phyloP scores from a whole-genome alignment of 2,113 vertebrate genomes.

The Rattus norvegicus region DNA sequence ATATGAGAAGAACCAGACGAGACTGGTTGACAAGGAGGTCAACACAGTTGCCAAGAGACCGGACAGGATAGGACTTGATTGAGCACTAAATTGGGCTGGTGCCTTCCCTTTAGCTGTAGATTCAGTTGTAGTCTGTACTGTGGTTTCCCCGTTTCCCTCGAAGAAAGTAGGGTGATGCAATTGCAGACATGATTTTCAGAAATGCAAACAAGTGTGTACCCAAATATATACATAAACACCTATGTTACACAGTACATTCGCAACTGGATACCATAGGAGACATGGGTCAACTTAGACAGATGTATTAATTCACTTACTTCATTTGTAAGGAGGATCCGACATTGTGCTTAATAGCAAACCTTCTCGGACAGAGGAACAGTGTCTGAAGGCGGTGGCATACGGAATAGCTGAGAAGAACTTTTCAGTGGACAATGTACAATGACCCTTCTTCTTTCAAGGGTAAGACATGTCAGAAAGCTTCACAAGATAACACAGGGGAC shows the following conservation, averaged over 20 bases:
- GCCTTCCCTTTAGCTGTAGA: constrained; percentile 54
- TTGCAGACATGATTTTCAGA: constrained; percentile 61
- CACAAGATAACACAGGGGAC: not conserved
- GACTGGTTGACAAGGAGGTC: constrained; percentile 50
- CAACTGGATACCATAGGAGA: not conserved
- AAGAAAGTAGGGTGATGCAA: constrained; percentile 67
- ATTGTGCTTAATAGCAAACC: constrained; percentile 21
- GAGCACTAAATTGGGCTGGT: constrained; percentile 59
- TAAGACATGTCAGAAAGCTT: constrained; percentile 3
- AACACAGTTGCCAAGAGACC: constrained; percentile 45
- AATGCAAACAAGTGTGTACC: not conserved
- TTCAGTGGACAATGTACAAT: not conserved
- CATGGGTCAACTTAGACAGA: not conserved
- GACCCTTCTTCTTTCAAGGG: constrained; percentile 17
- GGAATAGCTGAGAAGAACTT: not conserved
- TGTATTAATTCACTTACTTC: constrained; percentile 1
- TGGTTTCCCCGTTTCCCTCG: constrained; percentile 55
- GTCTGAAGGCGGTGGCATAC: constrained; percentile 27
- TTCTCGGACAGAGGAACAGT: constrained; percentile 30
- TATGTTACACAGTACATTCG: not conserved
- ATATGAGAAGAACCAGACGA: constrained; percentile 49
- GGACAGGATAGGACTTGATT: constrained; percentile 59
- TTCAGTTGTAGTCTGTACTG: constrained; percentile 61
- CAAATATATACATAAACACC: not conserved
- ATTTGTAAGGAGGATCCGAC: constrained; percentile 43